A percentile compares a stretch with the other conserved stretches of the same genome.
These are phyloP conservation scores for Ameiurus melas DNA, from an alignment of 2,113 vertebrate species.

Conservation along the genomic window DNA sequence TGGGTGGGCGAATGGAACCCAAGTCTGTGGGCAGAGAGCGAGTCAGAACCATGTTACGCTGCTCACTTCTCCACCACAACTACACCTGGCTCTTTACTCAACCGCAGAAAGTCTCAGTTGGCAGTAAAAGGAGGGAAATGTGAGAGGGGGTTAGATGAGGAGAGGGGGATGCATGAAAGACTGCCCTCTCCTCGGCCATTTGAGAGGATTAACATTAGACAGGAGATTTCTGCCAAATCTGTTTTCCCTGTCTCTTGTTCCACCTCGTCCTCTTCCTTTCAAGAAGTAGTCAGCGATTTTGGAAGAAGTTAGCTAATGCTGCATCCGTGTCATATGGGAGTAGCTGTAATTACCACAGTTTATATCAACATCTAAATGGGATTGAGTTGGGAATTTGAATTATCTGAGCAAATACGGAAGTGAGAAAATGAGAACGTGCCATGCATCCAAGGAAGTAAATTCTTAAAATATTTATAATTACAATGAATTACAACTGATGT, in stretches of 20 bases:
- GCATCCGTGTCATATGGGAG: background rate
- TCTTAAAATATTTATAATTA: background rate
- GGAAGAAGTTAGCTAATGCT: background rate
- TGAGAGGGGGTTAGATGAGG: slow-evolving; percentile 35
- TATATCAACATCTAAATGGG: background rate
- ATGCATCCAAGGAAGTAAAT: background rate
- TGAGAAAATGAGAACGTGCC: background rate
- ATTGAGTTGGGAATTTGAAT: background rate
- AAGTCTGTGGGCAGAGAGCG: slow-evolving; percentile 19
- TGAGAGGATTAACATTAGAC: slow-evolving; percentile 45
- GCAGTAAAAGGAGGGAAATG: slow-evolving; percentile 46
- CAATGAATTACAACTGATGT: background rate
- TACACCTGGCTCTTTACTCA: slow-evolving; percentile 50
- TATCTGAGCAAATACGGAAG: background rate
- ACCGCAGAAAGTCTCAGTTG: slow-evolving; percentile 14
- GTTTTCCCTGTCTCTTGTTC: slow-evolving; percentile 25
- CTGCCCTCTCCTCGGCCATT: slow-evolving; percentile 23
- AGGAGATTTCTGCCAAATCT: slow-evolving; percentile 35
- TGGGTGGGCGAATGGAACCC: slow-evolving; percentile 33
- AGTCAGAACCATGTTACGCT: slow-evolving; percentile 19
- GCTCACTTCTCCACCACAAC: slow-evolving; percentile 16
- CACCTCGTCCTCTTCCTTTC: background rate
- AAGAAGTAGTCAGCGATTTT: background rate
- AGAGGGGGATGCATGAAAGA: slow-evolving; percentile 36
- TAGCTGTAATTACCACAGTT: background rate